These are phyloP conservation scores for Plutella xylostella DNA, from an alignment of 2,888 invertebrate species.

Conservation along the genomic window DNA sequence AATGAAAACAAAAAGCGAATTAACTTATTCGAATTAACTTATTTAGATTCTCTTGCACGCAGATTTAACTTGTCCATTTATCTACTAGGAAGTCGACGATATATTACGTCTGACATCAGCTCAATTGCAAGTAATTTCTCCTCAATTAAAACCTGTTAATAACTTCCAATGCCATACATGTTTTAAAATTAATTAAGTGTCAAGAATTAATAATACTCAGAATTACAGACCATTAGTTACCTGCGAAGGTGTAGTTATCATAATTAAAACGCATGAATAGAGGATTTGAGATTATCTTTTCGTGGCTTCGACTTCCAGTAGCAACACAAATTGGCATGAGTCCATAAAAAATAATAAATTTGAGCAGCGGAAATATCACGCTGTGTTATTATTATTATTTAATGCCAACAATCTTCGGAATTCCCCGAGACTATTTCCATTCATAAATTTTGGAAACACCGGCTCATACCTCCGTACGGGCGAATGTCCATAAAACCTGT, in stretches of 20 bases:
- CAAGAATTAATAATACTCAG: no score
- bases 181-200: no score
- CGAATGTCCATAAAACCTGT: constrained; percentile 60
- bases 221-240: constrained; percentile 16
- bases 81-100: no score
- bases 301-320: constrained; percentile 57
- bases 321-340: constrained; percentile 42
- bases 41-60: no score
- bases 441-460: constrained; percentile 56
- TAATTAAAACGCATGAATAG: constrained; percentile 29
- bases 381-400: constrained; percentile 65
- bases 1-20: no score
- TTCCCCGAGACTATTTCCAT: constrained; percentile 67
- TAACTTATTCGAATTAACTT: no score
- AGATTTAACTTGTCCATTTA: no score
- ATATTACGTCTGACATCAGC: no score
- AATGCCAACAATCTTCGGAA: constrained; percentile 65
- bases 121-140: no score
- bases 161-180: no score
- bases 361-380: constrained; percentile 65
- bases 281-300: constrained; percentile 29
- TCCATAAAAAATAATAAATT: constrained; percentile 53
- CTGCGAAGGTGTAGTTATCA: constrained; percentile 21
- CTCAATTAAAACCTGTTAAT: no score
- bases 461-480: constrained; percentile 52